A percentile compares a stretch with the other conserved stretches of the same genome.
Evolutionary conservation across 2,113 vertebrate genomes (phyloP).

Genomic region (Zosterops hypoxanthus): DNA sequence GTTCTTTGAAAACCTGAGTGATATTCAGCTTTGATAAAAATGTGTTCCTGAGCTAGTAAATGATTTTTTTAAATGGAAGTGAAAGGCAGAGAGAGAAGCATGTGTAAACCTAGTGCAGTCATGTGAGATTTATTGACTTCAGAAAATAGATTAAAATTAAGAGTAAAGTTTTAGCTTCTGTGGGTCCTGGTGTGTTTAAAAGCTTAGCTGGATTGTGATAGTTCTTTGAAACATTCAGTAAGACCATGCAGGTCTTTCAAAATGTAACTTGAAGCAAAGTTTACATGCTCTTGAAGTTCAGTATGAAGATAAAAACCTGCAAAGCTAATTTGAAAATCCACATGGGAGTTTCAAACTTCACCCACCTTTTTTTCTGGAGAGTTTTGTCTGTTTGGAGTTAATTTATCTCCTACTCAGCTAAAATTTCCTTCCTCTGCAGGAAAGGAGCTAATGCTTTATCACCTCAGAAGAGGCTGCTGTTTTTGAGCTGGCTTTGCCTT

Average conservation of each 20-base stretch:
- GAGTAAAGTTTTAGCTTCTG: not conserved
- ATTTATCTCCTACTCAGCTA: not conserved
- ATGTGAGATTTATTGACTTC: not conserved
- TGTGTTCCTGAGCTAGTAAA: not conserved
- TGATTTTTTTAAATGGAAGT: not conserved
- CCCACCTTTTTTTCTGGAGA: not conserved
- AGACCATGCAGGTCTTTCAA: not conserved
- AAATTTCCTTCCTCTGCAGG: not conserved
- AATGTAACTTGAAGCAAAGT: not conserved
- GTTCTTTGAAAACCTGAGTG: not conserved
- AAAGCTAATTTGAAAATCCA: not conserved
- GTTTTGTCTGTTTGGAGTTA: not conserved
- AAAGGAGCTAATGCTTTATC: not conserved
- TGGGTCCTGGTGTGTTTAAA: not conserved
- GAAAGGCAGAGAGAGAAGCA: not conserved
- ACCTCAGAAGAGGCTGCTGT: not conserved
- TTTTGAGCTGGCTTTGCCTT: not conserved
- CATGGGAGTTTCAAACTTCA: not conserved
- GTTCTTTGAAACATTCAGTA: not conserved
- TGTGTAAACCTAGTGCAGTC: not conserved
- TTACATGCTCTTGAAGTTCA: not conserved
- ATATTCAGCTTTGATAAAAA: not conserved
- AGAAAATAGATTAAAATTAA: not conserved
- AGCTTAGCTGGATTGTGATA: not conserved
- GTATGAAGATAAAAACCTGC: not conserved